Base-by-base conservation (phyloP, 2,113 vertebrate species). In the Eurystomus gularis region DNA sequence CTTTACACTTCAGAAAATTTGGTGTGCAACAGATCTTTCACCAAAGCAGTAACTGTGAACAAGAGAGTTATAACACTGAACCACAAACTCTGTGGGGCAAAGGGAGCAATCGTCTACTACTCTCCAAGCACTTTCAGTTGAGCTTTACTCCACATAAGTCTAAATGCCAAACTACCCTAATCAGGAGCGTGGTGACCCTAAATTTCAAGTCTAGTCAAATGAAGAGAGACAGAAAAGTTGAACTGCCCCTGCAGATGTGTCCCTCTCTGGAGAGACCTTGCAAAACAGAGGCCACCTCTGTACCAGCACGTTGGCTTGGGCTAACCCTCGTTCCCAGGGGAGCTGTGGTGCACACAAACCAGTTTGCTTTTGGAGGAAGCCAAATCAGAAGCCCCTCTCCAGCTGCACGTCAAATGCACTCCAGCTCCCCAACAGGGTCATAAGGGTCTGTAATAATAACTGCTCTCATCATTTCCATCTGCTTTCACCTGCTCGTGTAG, bases 311-410 rank as follows among this genome's bases (percentile, higher is more conserved):
- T 0, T 12, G 46, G 17, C 24, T 23, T 44, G 20, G 37, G 61
- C 66, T 39, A 26, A 35, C 6, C 23, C 39, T 6, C 3, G 19
- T 6, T 62, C 52, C 46, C 33, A 54, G 23, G 13, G 42, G 24
- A 76, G n/a, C 13, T 1, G 1, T 0, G 25, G n/a, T 15, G 6
- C 31, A 54, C 0, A 0, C 16, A 62, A 79, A 71, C 4, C 19
- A 5, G 6, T 11, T 3, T 72, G 39, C 25, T 85, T 46, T 31
- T 88, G 52, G 28, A 80, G 16, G 10, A 85, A 92, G 17, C 13
- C 54, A 75, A 78, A 82, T 39, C 65, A 82, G 31, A 92, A 87
- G 17, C 15, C 33, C 25, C 23, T 33, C 62, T 76, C 35, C 66
- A 90, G 29, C 6, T 12, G 23, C 58, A 57, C 33, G 51, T 13